phyloP scores from a whole-genome alignment of 1,140 invertebrate species.

The Pogonus chalceus region DNA sequence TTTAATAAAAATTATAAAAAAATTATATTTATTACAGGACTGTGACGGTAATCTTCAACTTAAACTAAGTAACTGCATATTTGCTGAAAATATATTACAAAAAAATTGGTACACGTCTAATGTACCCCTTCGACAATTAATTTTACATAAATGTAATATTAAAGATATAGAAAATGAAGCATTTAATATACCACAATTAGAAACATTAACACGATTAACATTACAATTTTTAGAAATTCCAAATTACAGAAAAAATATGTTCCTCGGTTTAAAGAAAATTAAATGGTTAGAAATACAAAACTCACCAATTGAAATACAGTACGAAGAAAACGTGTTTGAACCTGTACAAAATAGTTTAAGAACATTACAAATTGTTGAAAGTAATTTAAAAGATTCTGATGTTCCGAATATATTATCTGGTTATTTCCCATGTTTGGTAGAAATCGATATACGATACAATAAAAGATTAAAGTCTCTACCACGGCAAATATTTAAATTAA shows the following conservation, averaged over 20 bases:
- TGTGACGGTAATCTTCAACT: neutral
- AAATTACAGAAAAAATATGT: neutral
- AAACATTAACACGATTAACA: constrained; percentile 10
- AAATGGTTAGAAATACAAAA: too few relatives aligned
- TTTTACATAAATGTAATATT: constrained; percentile 6
- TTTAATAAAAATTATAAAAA: too few relatives aligned
- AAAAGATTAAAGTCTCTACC: too few relatives aligned
- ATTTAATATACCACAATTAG: constrained; percentile 7
- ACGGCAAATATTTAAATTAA: too few relatives aligned
- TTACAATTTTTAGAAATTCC: neutral
- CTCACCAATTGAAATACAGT: too few relatives aligned
- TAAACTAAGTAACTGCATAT: neutral
- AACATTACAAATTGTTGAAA: constrained; percentile 4
- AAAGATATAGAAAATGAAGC: constrained; percentile 6
- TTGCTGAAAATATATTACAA: neutral
- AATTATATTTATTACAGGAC: neutral
- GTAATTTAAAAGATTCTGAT: too few relatives aligned
- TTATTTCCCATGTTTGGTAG: too few relatives aligned
- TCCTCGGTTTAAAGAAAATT: neutral
- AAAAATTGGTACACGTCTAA: neutral
- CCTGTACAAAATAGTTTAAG: neutral
- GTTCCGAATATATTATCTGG: too few relatives aligned
- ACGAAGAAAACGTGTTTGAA: constrained; percentile 7
- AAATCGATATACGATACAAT: too few relatives aligned
- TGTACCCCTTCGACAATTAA: neutral